These are phyloP conservation scores for Pharmacophagus antenor DNA, from an alignment of 2,888 invertebrate species.

Conservation along the genomic window DNA sequence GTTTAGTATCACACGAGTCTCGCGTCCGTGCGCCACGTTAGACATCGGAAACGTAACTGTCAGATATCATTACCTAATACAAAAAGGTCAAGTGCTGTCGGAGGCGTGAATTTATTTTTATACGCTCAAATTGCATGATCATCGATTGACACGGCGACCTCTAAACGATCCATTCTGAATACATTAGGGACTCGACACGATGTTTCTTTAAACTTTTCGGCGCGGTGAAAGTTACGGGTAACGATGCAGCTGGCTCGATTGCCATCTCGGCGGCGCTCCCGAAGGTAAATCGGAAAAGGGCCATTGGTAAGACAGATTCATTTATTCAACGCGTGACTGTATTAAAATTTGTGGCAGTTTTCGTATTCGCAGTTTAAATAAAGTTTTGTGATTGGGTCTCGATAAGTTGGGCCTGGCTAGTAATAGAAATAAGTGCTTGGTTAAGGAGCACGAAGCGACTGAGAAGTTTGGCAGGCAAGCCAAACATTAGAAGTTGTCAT, in stretches of 20 bases:
- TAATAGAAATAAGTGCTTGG: too few relatives aligned
- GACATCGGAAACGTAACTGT: constrained; percentile 23
- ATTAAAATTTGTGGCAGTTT: constrained; percentile 27
- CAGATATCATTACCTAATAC: constrained; percentile 26
- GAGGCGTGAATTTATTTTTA: constrained; percentile 30
- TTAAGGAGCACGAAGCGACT: too few relatives aligned
- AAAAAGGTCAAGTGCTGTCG: constrained; percentile 21
- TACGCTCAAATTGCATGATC: constrained; percentile 23
- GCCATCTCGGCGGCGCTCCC: constrained; percentile 17
- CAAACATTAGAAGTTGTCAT: too few relatives aligned
- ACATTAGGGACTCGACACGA: constrained; percentile 20
- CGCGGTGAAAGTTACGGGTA: constrained; percentile 20
- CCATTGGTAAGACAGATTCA: constrained; percentile 24
- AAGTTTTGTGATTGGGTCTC: background rate
- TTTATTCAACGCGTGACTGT: constrained; percentile 28
- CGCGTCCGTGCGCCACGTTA: constrained; percentile 24
- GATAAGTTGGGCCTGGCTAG: background rate
- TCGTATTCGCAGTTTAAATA: too few relatives aligned
- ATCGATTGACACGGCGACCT: constrained; percentile 16
- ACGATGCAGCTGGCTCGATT: constrained; percentile 12
- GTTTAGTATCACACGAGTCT: constrained; percentile 17
- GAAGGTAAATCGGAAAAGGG: constrained; percentile 10
- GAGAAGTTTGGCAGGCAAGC: too few relatives aligned
- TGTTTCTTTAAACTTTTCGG: constrained; percentile 22
- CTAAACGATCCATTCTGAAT: constrained; percentile 28